Evolutionary conservation across 1,140 invertebrate species (phyloP), one percentile per base, ranked within the genome.

Genomic region (Psilanteris sp.): DNA sequence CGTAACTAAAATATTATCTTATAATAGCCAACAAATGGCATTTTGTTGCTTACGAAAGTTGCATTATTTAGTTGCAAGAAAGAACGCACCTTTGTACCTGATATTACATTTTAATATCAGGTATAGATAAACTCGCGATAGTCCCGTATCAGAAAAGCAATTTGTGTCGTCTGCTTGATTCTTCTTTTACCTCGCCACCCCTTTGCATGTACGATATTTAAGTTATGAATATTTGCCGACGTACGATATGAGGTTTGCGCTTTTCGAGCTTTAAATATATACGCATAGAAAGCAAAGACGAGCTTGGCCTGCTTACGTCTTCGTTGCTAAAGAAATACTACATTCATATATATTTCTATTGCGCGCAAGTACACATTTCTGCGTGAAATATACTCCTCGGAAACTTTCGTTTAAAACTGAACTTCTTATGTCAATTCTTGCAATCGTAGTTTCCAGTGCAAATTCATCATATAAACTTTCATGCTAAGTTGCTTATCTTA

Each of bases 181-280:
- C 55, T 68, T 67, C 62, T 66, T 59, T n/a, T 52, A 8, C 20
- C 16, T 59, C 44, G 11, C 36, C 37, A 39, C 48, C 52, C 43
- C 36, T 48, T 64, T 8, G 34, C 27, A 52, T 59, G 26, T 64
- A 73, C 74, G 79, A 82, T 83, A 83, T 84, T 82, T 84, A 82
- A 84, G 78, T 84, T 84, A 83, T 83, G 81, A 83, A 82, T 84
- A 84, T 84, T 84, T 84, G 83, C 81, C 75, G 66, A 83, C 79
- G 79, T 83, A 80, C 78, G 80, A 83, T 84, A 84, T 83, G 82
- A 84, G 77, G 79, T 83, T 82, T 84, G 81, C 78, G 81, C 81
- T 84, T 84, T 83, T 83, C 79, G 66, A 78, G 77, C 77, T 50
- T 72, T 67, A 74, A 61, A 54, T 77, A 77, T 57, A 76, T 71